These are phyloP conservation scores for Scaptodrosophila latifasciaeformis DNA, from an alignment of 2,888 invertebrate genomes.

Conservation along the genomic window DNA sequence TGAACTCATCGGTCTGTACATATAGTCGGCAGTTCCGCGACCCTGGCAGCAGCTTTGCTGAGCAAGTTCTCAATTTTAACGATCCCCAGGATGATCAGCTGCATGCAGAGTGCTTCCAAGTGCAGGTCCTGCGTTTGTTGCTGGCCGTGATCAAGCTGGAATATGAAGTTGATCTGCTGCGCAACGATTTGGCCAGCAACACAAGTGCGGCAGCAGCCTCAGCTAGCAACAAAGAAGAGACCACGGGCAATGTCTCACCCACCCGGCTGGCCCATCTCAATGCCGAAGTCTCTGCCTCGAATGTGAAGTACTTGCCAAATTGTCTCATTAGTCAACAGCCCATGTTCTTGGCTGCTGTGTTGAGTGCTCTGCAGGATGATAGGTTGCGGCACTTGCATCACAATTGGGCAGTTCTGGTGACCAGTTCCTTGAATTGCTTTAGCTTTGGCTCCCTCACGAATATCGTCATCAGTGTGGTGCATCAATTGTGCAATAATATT, in stretches of 20 bases:
- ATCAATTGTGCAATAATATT: conserved; percentile 83
- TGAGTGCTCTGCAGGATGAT: conserved; percentile 84
- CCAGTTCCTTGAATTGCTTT: conserved; percentile 87
- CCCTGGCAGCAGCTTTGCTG: conserved; percentile 78
- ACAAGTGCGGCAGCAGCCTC: conserved; percentile 41
- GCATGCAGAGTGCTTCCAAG: conserved; percentile 82
- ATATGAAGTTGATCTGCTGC: conserved; percentile 80
- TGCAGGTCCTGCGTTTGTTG: conserved; percentile 81
- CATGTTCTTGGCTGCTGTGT: conserved; percentile 86
- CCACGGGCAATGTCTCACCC: conserved; percentile 69
- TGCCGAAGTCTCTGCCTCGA: conserved; percentile 56
- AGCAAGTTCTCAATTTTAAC: conserved; percentile 84
- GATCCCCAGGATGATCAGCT: conserved; percentile 79
- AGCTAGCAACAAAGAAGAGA: conserved; percentile 38
- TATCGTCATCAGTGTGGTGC: conserved; percentile 85
- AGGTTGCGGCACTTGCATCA: conserved; percentile 84
- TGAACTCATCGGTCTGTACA: conserved; percentile 82
- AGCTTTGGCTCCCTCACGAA: conserved; percentile 83
- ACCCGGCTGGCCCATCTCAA: conserved; percentile 62
- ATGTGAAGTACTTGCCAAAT: conserved; percentile 80
- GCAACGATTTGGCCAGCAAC: conserved; percentile 72
- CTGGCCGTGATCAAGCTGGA: conserved; percentile 85
- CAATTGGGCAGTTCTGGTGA: conserved; percentile 88
- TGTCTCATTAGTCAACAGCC: conserved; percentile 85
- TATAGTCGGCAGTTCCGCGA: conserved; percentile 40